Evolutionary conservation across 2,888 invertebrate genomes (phyloP).

Genomic region (Standfussiana lucernea): DNA sequence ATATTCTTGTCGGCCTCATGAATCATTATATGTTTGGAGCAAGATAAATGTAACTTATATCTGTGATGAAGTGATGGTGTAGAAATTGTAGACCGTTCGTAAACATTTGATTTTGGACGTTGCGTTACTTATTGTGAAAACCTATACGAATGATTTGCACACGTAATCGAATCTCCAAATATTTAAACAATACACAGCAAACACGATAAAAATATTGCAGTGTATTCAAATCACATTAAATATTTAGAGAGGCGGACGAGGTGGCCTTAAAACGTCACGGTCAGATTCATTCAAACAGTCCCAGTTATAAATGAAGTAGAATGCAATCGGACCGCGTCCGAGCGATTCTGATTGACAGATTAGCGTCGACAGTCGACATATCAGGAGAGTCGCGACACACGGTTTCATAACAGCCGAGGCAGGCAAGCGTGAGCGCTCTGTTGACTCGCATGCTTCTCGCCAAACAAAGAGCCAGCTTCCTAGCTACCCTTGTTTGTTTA

Average conservation of each 20-base stretch:
- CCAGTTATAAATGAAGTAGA: conserved; percentile 56
- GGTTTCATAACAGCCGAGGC: conserved; percentile 70
- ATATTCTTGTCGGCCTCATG: conserved; percentile 56
- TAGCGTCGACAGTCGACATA: conserved; percentile 73
- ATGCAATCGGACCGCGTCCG: conserved; percentile 55
- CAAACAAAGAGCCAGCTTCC: conserved; percentile 90
- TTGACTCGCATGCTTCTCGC: conserved; percentile 89
- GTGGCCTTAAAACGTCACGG: conserved; percentile 51
- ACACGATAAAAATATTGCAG: conserved; percentile 36
- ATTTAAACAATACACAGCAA: conserved; percentile 40
- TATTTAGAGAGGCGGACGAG: conserved; percentile 42
- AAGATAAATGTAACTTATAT: conserved; percentile 32
- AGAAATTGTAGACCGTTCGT: conserved; percentile 16
- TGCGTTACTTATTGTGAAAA: conserved; percentile 36
- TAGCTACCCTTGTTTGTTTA: conserved; percentile 90
- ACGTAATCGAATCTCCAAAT: conserved; percentile 41
- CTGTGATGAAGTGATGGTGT: conserved; percentile 32
- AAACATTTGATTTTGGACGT: conserved; percentile 8
- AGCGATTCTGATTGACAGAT: conserved; percentile 79
- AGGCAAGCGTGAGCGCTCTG: conserved; percentile 74
- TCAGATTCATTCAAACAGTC: conserved; percentile 53
- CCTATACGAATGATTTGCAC: conserved; percentile 27
- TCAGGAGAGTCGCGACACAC: conserved; percentile 68
- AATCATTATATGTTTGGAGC: conserved; percentile 45
- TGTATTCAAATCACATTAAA: conserved; percentile 48